Percentiles rank a stretch among this genome's conserved stretches.
Evolutionary conservation across 2,797 vertebrate species (phyloP).

Genomic region (Neosilurus mollespiculum): DNA sequence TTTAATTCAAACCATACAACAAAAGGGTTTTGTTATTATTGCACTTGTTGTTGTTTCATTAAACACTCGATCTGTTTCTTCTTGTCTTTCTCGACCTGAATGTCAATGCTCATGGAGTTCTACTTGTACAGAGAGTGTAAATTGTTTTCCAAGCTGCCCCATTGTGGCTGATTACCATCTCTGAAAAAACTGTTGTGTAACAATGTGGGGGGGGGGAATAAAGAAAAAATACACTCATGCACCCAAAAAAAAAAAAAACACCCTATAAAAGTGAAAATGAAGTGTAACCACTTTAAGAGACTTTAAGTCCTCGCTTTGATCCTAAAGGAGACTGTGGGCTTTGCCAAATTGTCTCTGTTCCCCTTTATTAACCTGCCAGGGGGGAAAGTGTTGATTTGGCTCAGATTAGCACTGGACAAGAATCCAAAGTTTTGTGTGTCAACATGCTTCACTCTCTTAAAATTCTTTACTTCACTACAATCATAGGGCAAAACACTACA

Average conservation of each 20-base stretch:
- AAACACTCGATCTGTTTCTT: background rate
- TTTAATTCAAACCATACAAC: background rate
- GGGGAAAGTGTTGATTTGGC: constrained; percentile 11
- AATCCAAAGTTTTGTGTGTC: constrained; percentile 10
- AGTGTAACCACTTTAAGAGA: background rate
- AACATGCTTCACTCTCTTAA: constrained; percentile 21
- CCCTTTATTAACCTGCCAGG: constrained; percentile 11
- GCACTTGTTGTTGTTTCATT: too few species aligned
- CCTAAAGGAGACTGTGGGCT: background rate
- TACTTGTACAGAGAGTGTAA: background rate
- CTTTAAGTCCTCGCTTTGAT: constrained; percentile 16
- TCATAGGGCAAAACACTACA: background rate
- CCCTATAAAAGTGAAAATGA: background rate
- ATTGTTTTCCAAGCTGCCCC: background rate
- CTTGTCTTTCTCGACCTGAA: background rate
- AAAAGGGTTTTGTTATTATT: background rate
- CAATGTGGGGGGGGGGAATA: background rate
- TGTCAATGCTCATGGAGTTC: background rate
- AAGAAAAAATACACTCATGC: background rate
- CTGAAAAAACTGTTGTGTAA: background rate
- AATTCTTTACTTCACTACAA: background rate
- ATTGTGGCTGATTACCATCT: constrained; percentile 6
- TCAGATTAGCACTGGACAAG: background rate
- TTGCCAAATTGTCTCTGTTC: constrained; percentile 11
- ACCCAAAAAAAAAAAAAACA: too few species aligned